Evolutionary conservation across 2,113 vertebrate genomes (phyloP).

Genomic region (Nymphicus hollandicus): DNA sequence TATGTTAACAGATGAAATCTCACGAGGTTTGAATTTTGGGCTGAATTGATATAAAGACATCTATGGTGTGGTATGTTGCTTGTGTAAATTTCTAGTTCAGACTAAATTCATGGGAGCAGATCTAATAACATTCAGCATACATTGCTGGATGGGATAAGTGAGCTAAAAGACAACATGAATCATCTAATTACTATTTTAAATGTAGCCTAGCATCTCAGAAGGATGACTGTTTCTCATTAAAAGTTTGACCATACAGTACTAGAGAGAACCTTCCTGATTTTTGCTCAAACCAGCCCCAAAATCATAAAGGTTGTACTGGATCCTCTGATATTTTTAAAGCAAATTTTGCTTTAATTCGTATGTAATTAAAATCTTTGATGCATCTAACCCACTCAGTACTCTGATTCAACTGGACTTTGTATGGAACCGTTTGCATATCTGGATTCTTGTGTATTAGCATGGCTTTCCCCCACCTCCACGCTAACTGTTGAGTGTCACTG

Average conservation of each 20-base stretch:
- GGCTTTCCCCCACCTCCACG: neutral
- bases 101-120: neutral
- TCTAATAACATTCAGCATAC: neutral
- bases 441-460: neutral
- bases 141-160: neutral
- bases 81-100: neutral
- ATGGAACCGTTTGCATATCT: neutral
- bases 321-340: neutral
- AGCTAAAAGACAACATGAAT: neutral
- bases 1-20: neutral
- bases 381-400: neutral
- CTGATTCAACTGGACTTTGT: neutral
- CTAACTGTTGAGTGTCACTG: constrained; percentile 36
- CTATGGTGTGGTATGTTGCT: neutral
- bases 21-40: neutral
- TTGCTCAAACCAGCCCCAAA: neutral
- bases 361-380: neutral
- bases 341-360: neutral
- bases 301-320: neutral
- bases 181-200: constrained; percentile 8
- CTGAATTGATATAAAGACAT: neutral
- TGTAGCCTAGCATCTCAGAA: neutral
- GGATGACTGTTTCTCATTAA: neutral
- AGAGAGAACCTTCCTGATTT: neutral
- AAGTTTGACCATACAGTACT: neutral